Evolutionary conservation across 2,888 invertebrate genomes (phyloP), one percentile per base, ranked within the genome.

Genomic region (Latheticus oryzae): DNA sequence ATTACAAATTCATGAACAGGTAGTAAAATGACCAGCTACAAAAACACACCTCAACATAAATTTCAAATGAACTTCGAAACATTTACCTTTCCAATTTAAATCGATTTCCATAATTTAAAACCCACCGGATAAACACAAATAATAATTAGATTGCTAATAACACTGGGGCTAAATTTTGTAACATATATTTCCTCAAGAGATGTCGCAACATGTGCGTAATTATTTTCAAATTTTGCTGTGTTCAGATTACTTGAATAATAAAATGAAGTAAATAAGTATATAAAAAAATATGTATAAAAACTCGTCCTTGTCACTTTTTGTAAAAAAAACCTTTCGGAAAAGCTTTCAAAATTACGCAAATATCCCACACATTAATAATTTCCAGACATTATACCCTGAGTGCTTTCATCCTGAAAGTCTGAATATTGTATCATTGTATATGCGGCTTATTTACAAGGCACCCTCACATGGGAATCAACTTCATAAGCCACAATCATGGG

Each of bases 401-500:
- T 30, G 45, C 42, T 45, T 43, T 45, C 28, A 23, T 21, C 8
- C 26, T n/a, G 16, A 15, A 26, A 23, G 23, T 38, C 32, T 48
- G 23, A 37, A 48, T 35, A 37, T 48, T 35, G 37, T 35, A 48
- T 24, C 35, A 48, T 26, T 42, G 33, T 42, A 43, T 24, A 53
- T 42, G 35, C 48, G 38, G 42, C 35, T 40, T 47, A 52, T 53
- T 45, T 47, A 37, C 50, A 43, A 47, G 47, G 47, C 45, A 9
- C 32, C 23, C 32, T 43, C 52, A 52, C 47, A 45, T 52, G 60
- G 47, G 52, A 56, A 23, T 51, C 47, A 56, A 47, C 47, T 45
- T 56, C 33, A 47, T 56, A 52, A 38, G 51, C 56, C 42, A 43
- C 51, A 52, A 59, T 51, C 52, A 47, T 38, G 55, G 45, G 59